Evolutionary conservation across 2,888 invertebrate genomes (phyloP).

Genomic region (Tridacna gigas): DNA sequence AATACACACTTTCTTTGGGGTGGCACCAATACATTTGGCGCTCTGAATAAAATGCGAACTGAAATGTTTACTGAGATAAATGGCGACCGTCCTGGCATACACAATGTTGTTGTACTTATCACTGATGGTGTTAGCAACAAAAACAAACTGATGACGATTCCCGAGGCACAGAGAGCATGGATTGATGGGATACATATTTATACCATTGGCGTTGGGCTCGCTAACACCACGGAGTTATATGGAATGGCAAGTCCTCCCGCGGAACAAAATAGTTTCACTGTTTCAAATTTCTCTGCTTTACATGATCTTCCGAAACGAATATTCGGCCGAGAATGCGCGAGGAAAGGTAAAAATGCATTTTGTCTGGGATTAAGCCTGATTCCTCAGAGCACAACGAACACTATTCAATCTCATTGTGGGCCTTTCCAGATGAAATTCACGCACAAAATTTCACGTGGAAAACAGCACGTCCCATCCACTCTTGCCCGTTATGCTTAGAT

Average conservation of each 20-base stretch:
- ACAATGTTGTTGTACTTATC: conserved; percentile 76
- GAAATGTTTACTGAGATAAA: conserved; percentile 74
- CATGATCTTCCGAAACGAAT: conserved; percentile 64
- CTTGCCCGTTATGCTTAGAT: no score
- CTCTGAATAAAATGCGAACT: conserved; percentile 67
- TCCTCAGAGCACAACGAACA: no score
- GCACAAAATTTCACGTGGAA: no score
- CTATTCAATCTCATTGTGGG: no score
- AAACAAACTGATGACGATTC: conserved; percentile 73
- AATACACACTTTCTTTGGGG: conserved; percentile 75
- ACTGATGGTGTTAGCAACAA: conserved; percentile 82
- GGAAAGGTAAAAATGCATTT: not conserved
- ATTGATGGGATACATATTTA: conserved; percentile 53
- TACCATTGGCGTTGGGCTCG: conserved; percentile 68
- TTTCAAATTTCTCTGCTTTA: conserved; percentile 70
- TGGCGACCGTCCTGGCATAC: conserved; percentile 77
- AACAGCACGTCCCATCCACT: no score
- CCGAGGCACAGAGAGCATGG: conserved; percentile 69
- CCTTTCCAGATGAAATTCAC: no score
- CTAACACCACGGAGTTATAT: conserved; percentile 72
- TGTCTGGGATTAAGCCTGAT: no score
- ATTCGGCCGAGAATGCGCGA: conserved; percentile 12
- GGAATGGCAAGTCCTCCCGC: conserved; percentile 72
- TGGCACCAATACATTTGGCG: conserved; percentile 77
- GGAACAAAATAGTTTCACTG: conserved; percentile 68